These are phyloP conservation scores for Cydia pomonella DNA, from an alignment of 1,140 invertebrate genomes.

Conservation along the genomic window DNA sequence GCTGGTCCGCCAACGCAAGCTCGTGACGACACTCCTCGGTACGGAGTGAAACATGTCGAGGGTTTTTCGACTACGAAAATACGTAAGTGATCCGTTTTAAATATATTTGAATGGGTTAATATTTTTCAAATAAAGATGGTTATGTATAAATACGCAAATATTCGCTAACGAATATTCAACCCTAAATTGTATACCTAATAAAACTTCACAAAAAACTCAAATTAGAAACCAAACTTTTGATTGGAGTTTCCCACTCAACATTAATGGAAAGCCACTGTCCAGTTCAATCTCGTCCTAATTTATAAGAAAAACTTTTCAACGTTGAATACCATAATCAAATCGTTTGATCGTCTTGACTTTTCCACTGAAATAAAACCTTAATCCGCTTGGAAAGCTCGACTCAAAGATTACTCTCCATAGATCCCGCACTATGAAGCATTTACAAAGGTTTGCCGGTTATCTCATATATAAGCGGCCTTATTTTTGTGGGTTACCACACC, in stretches of 20 bases:
- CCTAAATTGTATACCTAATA: background rate
- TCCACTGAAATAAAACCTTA: constrained; percentile 2
- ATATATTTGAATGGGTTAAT: too few species aligned
- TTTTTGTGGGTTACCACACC: too few species aligned
- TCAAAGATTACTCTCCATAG: background rate
- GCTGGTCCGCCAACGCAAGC: too few species aligned
- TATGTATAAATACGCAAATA: too few species aligned
- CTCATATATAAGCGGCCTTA: too few species aligned
- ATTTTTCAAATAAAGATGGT: too few species aligned
- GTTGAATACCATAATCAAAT: constrained; percentile 27
- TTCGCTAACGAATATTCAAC: too few species aligned
- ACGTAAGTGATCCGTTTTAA: too few species aligned
- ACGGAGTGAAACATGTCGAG: too few species aligned
- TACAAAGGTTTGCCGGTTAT: too few species aligned
- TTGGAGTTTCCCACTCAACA: background rate
- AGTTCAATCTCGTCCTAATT: background rate
- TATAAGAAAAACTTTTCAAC: background rate
- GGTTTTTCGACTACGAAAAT: too few species aligned
- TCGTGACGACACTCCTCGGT: too few species aligned
- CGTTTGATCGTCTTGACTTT: background rate
- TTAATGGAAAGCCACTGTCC: constrained; percentile 7
- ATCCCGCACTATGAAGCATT: background rate
- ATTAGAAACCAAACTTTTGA: background rate
- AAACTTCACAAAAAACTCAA: background rate
- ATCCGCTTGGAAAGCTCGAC: constrained; percentile 6